phyloP scores from a whole-genome alignment of 2,797 vertebrate species.

The Tolypeutes matacus region DNA sequence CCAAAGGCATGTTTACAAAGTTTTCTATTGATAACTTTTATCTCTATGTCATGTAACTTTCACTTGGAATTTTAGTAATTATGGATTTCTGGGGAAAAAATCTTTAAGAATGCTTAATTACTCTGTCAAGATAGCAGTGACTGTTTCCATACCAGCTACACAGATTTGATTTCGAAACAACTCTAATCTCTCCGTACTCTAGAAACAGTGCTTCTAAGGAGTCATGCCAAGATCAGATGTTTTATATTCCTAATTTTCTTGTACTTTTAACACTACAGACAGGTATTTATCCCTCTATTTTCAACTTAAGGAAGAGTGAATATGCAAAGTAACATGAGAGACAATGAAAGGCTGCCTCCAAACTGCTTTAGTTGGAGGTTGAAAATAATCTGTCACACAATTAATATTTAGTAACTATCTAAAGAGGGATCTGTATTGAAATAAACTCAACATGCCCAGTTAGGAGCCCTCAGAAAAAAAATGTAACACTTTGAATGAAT shows the following conservation, averaged over 20 bases:
- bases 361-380: constrained; percentile 41
- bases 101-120: not conserved
- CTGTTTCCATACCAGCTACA: not conserved
- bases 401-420: constrained; percentile 48
- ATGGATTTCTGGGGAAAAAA: not conserved
- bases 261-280: not conserved
- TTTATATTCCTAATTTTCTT: not conserved
- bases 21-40: constrained; percentile 18
- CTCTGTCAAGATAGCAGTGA: not conserved
- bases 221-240: not conserved
- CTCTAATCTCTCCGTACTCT: not conserved
- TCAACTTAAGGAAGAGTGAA: constrained; percentile 1
- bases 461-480: constrained; percentile 70
- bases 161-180: constrained; percentile 31
- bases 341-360: not conserved
- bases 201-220: not conserved
- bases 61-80: constrained; percentile 1
- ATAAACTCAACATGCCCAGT: constrained; percentile 72
- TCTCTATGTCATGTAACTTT: not conserved
- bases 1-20: not conserved
- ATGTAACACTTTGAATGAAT: constrained; percentile 74
- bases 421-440: constrained; percentile 68
- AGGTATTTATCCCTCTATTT: not conserved
- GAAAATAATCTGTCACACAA: constrained; percentile 68
- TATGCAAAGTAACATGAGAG: not conserved